Evolutionary conservation across 1,140 invertebrate genomes (phyloP), one percentile per base, ranked within the genome.

Genomic region (Listronotus bonariensis): DNA sequence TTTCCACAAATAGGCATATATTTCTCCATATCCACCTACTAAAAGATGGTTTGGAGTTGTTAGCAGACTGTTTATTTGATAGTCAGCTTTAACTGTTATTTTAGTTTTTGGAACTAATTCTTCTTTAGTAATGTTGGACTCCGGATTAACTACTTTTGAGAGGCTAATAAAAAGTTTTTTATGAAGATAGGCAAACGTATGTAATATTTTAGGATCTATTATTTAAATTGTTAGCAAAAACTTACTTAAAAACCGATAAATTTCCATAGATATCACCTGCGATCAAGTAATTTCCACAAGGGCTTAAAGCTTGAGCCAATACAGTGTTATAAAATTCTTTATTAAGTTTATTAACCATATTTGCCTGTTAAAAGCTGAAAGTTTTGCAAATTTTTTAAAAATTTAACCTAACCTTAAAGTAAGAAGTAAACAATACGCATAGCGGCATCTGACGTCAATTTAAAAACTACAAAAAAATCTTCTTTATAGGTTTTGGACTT

Each of bases 211-310:
- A 36, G 8, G 34, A 12, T 10, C 11, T 36, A 14, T 26, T 26
- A 14, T 45, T 45, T 45, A 9, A 17, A 45, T 45, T 17, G 17
- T n/a, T 45, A 26, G 48, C 56, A 67, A 58, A 60, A 63, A 83
- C 86, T 86, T 83, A 95, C 93, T 91, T 89, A 78, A 89, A 94
- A 45, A 92, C 80, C 26, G 90, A 90, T 40, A 96, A 84, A 73
- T 90, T 86, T 15, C 93, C 92, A 79, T 92, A 94, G 71, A 90
- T 88, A 81, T 92, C 93, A 12, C 90, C 92, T 61, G 89, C 88
- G 55, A 91, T 81, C 32, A 96, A 83, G 81, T 87, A 92, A 77
- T 89, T 88, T 11, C 92, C 91, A 78, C 91, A 92, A 0, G 88
- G 86, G 7, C 92, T 95, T 80, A 92, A 90, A 4, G 86, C 83